Evolutionary conservation across 2,888 invertebrate species (phyloP), one percentile per base, ranked within the genome.

Genomic region (Meloe dianella): DNA sequence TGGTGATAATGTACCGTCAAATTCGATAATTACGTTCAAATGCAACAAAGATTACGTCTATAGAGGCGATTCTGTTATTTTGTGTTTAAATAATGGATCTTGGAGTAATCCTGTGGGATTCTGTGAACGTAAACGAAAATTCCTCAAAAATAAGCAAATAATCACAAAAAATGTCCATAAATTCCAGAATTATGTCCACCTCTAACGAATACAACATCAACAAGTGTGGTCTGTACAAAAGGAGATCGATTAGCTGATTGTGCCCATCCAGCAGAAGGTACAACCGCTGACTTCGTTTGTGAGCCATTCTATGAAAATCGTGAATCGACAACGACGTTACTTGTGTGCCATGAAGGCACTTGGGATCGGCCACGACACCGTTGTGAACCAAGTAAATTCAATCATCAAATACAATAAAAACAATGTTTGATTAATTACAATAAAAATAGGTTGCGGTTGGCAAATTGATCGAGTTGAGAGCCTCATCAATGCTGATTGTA

Each of bases 391-490:
- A 78, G 81, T 81, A 78, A 73, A 29, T 29, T 5, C 29, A 35
- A 30, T 7, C 30, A 4, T 6, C 30, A 4, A n/a, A n/a, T n/a
- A n/a, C n/a, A n/a, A n/a, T n/a, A n/a, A 32, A 6, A 30, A 30
- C 7, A 6, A 4, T 4, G 14, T 38, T n/a, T 10, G 10, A 32
- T 10, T 32, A 10, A 32, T n/a, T 29, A 24, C 24, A 27, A 65
- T 20, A 22, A 24, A 57, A 58, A 56, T 71, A 82, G 83, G 77
- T 22, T 83, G 83, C 68, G 83, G 83, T 57, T 70, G 78, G 64
- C 77, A 79, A 64, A 73, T 67, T 47, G 77, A 77, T 0, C 67
- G 73, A 47, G 79, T 75, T 0, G 61, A 63, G 60, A 67, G 75
- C 14, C 64, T 82, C 29, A 71, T 81, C 9, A 75, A 82, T 17